phyloP scores from a whole-genome alignment of 2,888 invertebrate genomes.

The Hypomecis atomaria region DNA sequence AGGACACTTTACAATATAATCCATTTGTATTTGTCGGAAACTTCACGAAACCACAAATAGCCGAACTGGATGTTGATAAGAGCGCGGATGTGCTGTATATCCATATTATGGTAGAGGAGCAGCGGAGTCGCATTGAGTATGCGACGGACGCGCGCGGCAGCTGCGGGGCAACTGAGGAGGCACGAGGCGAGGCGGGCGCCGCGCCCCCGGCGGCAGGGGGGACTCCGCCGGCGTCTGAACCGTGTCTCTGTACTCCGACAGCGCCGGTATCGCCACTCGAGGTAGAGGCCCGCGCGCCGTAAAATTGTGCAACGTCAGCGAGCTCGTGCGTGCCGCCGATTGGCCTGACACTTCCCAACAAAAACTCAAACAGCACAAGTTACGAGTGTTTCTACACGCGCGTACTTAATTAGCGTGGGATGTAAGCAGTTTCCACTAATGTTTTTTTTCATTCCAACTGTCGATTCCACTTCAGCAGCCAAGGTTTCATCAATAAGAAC shows the following conservation, averaged over 20 bases:
- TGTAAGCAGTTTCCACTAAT: constrained; percentile 46
- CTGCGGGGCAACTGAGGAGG: constrained; percentile 78
- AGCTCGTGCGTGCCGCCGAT: constrained; percentile 67
- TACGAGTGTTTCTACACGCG: constrained; percentile 48
- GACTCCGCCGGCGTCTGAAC: constrained; percentile 67
- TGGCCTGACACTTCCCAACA: constrained; percentile 52
- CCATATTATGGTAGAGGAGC: constrained; percentile 77
- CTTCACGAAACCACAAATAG: constrained; percentile 82
- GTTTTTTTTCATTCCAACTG: constrained; percentile 40
- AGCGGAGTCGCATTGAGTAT: constrained; percentile 77
- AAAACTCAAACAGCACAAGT: constrained; percentile 53
- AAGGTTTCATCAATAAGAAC: constrained; percentile 47
- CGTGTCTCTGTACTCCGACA: constrained; percentile 59
- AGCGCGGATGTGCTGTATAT: constrained; percentile 81
- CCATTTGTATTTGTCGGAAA: constrained; percentile 82
- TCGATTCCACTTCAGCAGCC: constrained; percentile 42
- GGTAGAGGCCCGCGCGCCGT: constrained; percentile 57
- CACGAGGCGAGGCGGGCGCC: constrained; percentile 46
- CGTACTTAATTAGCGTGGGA: constrained; percentile 42
- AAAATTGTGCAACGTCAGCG: constrained; percentile 78
- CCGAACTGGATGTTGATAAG: constrained; percentile 79
- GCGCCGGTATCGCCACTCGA: constrained; percentile 51
- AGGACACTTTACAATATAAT: constrained; percentile 82
- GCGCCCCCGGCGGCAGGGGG: constrained; percentile 42
- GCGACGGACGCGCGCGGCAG: constrained; percentile 81